A percentile compares a stretch with the other conserved stretches of the same genome.
Evolutionary conservation across 1,140 invertebrate genomes (phyloP).

Genomic region (Rhizoglyphus robini): DNA sequence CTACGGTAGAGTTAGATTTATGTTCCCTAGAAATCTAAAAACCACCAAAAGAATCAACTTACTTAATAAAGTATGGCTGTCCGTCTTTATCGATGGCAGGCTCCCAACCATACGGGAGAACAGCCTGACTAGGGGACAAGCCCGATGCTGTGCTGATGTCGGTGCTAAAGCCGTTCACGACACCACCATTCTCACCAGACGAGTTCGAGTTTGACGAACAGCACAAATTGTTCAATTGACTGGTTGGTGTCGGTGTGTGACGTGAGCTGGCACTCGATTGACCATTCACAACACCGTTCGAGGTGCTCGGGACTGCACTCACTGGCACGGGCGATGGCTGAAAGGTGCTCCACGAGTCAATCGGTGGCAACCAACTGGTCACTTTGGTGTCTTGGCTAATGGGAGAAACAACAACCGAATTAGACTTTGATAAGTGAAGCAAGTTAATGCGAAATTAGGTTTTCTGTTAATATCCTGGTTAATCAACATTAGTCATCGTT

Average conservation of each 20-base stretch:
- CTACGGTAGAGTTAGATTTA: too few species aligned
- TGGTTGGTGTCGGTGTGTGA: neutral
- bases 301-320: neutral
- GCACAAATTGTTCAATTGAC: neutral
- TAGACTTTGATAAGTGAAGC: too few species aligned
- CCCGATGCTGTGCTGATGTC: neutral
- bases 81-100: constrained; percentile 59
- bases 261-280: neutral
- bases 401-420: too few species aligned
- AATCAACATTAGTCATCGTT: too few species aligned
- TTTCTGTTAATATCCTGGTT: too few species aligned
- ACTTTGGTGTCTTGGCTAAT: constrained; percentile 63
- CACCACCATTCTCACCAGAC: neutral
- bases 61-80: constrained; percentile 78
- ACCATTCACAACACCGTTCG: neutral
- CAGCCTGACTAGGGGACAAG: neutral
- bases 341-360: constrained; percentile 51
- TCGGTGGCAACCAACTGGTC: constrained; percentile 67
- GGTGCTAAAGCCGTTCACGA: neutral
- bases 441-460: too few species aligned
- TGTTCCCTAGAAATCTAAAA: neutral
- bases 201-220: neutral
- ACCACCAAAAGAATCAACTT: constrained; percentile 35
- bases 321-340: neutral
- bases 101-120: constrained; percentile 70